Conservation (phyloP, 2,113 vertebrate genomes). For the Balaeniceps rex region DNA sequence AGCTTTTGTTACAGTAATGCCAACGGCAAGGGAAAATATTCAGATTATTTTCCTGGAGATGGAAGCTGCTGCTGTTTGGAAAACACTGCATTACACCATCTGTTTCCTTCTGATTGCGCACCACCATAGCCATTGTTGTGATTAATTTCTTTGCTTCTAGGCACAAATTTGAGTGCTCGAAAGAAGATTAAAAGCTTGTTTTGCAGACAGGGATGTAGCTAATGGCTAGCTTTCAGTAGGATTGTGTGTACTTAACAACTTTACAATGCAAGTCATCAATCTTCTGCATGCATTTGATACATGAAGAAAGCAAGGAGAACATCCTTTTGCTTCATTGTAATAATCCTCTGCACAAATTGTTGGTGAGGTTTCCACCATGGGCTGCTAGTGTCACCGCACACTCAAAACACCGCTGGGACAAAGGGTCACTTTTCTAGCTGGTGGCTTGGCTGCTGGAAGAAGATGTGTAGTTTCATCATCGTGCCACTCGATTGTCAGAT, state of each 20-base stretch:
- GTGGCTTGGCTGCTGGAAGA: neutral
- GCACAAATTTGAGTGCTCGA: constrained; percentile 44
- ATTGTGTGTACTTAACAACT: constrained; percentile 25
- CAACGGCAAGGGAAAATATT: constrained; percentile 22
- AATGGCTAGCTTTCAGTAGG: constrained; percentile 15
- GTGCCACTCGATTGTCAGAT: neutral
- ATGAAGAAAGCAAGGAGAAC: neutral
- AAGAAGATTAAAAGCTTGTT: constrained; percentile 61
- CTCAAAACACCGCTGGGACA: neutral
- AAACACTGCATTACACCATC: constrained; percentile 55
- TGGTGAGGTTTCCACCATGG: neutral
- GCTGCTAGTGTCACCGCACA: neutral
- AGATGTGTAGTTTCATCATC: neutral
- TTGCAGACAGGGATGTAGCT: neutral
- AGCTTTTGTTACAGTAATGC: neutral
- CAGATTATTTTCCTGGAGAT: constrained; percentile 37
- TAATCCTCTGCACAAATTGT: neutral
- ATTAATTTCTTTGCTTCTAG: constrained; percentile 62
- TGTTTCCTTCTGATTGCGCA: constrained; percentile 59
- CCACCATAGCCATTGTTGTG: constrained; percentile 17
- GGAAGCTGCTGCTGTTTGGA: constrained; percentile 33
- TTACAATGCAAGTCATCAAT: constrained; percentile 5
- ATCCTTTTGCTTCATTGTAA: neutral
- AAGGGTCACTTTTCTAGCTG: neutral
- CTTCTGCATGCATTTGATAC: neutral